Evolutionary conservation across 2,888 invertebrate genomes (phyloP).

Genomic region (Zygogramma bicolorata): DNA sequence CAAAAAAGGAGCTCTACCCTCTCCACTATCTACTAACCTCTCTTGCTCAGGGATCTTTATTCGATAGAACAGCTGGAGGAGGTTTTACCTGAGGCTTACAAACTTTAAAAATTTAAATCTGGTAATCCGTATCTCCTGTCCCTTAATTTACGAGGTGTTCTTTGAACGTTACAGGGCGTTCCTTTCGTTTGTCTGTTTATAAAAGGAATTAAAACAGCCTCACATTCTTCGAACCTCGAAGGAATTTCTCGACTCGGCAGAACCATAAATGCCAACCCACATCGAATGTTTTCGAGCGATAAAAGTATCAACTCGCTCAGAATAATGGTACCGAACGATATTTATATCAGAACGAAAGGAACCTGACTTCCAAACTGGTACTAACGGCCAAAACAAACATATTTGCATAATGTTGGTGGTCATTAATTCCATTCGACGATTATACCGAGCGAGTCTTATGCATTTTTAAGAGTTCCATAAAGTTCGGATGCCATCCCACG

Average conservation of each 20-base stretch:
- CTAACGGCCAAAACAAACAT: slow-evolving; percentile 58
- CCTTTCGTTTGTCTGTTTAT: too few relatives aligned
- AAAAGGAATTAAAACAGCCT: too few relatives aligned
- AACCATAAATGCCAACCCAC: slow-evolving; percentile 52
- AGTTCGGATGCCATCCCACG: too few relatives aligned
- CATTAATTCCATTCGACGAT: slow-evolving; percentile 40
- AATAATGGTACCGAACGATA: slow-evolving; percentile 43
- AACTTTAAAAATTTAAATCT: too few relatives aligned
- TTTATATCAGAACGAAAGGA: slow-evolving; percentile 62
- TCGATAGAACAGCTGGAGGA: too few relatives aligned
- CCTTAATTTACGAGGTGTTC: too few relatives aligned
- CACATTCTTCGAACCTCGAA: not conserved
- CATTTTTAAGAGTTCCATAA: slow-evolving; percentile 4
- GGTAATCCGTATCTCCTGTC: too few relatives aligned
- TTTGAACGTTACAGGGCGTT: too few relatives aligned
- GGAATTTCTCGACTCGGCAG: slow-evolving; percentile 46
- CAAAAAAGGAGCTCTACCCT: too few relatives aligned
- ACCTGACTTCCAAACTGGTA: slow-evolving; percentile 52
- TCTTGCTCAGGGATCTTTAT: too few relatives aligned
- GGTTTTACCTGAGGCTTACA: too few relatives aligned
- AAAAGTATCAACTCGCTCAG: slow-evolving; percentile 43
- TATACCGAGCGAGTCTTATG: not conserved
- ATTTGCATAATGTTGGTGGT: slow-evolving; percentile 58
- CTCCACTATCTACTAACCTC: too few relatives aligned
- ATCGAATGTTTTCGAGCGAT: slow-evolving; percentile 58